These are phyloP conservation scores for Acanthurus tractus DNA, from an alignment of 2,797 vertebrate genomes.

Conservation along the genomic window DNA sequence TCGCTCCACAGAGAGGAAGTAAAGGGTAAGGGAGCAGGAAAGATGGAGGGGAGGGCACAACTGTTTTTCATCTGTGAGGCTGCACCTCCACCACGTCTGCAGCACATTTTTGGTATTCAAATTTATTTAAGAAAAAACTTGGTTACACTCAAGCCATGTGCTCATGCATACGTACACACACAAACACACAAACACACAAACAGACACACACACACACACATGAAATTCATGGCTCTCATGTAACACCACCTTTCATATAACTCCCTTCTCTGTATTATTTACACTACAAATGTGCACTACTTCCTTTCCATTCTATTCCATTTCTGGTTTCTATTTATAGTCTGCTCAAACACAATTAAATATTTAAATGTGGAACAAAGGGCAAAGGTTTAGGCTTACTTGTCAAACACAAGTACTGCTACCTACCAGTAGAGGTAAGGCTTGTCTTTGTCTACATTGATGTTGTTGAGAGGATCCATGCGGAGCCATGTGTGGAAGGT, in stretches of 20 bases:
- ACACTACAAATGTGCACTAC: background rate
- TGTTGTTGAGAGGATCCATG: slow-evolving; percentile 98
- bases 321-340: background rate
- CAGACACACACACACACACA: background rate
- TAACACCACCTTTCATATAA: background rate
- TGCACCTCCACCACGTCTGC: background rate
- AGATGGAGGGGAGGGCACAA: slow-evolving; percentile 8
- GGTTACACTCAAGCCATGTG: background rate
- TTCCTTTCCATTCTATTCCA: background rate
- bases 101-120: slow-evolving; percentile 2
- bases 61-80: slow-evolving; percentile 16
- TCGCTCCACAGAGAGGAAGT: slow-evolving; percentile 37
- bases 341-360: background rate
- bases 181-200: no score
- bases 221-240: background rate
- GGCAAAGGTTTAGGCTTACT: background rate
- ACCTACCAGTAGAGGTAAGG: slow-evolving; percentile 98
- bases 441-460: slow-evolving; percentile 98
- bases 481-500: slow-evolving; percentile 99
- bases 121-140: background rate
- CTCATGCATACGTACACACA: slow-evolving; percentile 2
- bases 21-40: slow-evolving; percentile 21
- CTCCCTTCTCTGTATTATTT: slow-evolving; percentile 1
- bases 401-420: background rate
- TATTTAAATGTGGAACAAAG: slow-evolving; percentile 17